Conservation (phyloP, 2,113 vertebrate genomes). For the Nothoprocta pentlandii region DNA sequence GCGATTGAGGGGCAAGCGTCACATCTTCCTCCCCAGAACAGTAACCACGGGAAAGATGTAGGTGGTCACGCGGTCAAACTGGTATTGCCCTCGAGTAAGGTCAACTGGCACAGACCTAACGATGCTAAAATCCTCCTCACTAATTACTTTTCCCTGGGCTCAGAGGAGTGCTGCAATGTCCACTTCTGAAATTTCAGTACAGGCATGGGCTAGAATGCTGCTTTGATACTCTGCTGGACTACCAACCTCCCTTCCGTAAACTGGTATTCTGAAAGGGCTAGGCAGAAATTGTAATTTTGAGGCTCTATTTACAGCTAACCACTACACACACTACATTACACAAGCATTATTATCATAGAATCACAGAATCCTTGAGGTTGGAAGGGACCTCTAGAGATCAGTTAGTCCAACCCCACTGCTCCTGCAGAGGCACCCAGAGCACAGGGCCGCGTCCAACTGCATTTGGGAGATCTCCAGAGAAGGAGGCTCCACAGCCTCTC, state of each 20-base stretch:
- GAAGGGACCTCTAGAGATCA: no score
- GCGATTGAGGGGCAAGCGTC: background rate
- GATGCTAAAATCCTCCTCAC: background rate
- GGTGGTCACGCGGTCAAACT: background rate
- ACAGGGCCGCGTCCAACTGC: no score
- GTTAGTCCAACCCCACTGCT: no score
- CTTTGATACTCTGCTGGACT: background rate
- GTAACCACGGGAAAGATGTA: background rate
- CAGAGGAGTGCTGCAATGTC: background rate
- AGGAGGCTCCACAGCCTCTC: no score
- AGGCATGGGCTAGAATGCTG: background rate
- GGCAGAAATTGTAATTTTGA: rapidly evolving
- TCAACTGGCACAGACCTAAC: background rate
- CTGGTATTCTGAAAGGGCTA: background rate
- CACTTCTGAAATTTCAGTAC: background rate
- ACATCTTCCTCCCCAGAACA: background rate
- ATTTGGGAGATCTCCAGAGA: no score
- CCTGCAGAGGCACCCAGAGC: no score
- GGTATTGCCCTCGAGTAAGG: rapidly evolving
- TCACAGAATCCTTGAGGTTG: no score
- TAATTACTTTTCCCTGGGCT: background rate
- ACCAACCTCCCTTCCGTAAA: rapidly evolving
- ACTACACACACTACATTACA: background rate
- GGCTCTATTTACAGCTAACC: background rate
- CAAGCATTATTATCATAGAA: background rate